These are phyloP conservation scores for Limenitis arthemis DNA, from an alignment of 2,888 invertebrate species.

Conservation along the genomic window DNA sequence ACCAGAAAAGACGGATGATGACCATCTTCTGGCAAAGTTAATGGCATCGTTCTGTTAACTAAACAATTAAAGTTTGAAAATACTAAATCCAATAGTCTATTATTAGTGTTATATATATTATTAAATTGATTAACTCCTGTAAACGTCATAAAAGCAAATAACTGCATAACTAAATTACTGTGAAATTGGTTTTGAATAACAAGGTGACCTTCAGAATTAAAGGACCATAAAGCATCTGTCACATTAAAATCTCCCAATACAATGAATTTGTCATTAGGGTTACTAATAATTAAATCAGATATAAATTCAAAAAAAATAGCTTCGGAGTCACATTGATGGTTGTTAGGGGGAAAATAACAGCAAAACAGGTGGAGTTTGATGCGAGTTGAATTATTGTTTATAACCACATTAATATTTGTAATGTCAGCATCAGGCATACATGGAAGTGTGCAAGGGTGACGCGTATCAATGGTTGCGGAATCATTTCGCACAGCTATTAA, in stretches of 20 bases:
- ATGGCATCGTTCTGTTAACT: too few species aligned
- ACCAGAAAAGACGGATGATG: too few species aligned
- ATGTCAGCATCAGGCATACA: background rate
- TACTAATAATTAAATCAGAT: background rate
- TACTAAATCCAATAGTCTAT: too few species aligned
- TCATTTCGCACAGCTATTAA: background rate
- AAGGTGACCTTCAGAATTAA: too few species aligned
- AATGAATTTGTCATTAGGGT: background rate
- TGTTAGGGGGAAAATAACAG: background rate
- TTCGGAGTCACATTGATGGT: background rate
- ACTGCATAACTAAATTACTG: too few species aligned
- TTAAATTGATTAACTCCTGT: too few species aligned
- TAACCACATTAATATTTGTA: background rate
- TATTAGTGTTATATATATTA: too few species aligned
- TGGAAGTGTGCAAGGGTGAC: background rate
- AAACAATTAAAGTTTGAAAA: too few species aligned
- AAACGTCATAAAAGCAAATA: too few species aligned
- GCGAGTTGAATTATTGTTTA: background rate
- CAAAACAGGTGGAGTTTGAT: background rate
- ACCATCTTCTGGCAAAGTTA: too few species aligned
- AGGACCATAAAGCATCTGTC: background rate
- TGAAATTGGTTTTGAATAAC: too few species aligned
- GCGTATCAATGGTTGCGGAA: background rate
- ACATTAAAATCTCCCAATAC: background rate
- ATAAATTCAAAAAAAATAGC: background rate